Conservation (phyloP, 2,888 invertebrate species). For the Dynastes tityus region DNA sequence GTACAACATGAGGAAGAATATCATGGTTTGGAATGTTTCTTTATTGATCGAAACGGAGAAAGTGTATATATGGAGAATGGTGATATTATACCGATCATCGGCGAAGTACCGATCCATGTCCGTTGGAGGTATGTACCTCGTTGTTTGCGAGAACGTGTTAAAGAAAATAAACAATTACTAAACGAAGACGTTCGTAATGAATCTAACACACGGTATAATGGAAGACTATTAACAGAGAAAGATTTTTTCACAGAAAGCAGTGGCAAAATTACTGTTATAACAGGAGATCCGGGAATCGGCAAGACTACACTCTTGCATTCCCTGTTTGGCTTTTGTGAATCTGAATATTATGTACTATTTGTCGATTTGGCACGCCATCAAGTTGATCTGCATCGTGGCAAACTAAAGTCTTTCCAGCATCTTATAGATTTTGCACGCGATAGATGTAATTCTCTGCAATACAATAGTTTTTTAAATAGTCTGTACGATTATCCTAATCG, state of each 20-base stretch:
- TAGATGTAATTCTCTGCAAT: too few species aligned
- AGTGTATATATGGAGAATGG: background rate
- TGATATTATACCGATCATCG: background rate
- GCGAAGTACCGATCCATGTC: background rate
- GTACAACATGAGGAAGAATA: background rate
- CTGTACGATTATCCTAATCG: background rate
- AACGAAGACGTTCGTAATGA: background rate
- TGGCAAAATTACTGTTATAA: background rate
- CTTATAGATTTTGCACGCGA: too few species aligned
- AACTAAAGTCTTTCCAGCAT: too few species aligned
- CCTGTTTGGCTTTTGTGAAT: background rate
- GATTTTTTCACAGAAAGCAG: background rate
- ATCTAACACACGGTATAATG: background rate
- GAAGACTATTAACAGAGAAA: background rate
- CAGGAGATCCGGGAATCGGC: background rate
- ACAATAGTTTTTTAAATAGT: too few species aligned
- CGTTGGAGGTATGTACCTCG: background rate
- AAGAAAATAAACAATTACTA: background rate
- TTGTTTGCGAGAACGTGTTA: background rate
- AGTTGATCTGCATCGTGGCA: background rate
- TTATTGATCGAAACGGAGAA: background rate
- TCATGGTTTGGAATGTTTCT: background rate
- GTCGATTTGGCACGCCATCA: background rate
- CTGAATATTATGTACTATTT: slow-evolving; percentile 1
- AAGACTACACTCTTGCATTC: background rate